phyloP scores from a whole-genome alignment of 1,140 invertebrate genomes.

The Orchestia grillus region DNA sequence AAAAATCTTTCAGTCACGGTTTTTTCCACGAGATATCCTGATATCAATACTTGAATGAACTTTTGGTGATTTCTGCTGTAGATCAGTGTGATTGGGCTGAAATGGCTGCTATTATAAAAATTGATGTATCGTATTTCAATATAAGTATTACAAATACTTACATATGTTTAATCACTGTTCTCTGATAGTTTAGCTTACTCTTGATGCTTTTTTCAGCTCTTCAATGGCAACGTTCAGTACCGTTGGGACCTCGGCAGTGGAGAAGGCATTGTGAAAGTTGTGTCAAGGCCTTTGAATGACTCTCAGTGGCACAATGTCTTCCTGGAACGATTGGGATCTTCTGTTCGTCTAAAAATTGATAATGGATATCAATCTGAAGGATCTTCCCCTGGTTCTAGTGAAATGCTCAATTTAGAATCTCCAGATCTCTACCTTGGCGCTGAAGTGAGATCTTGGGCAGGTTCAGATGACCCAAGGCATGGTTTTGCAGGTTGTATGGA shows the following conservation, averaged over 20 bases:
- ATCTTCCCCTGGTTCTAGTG: slow-evolving; percentile 84
- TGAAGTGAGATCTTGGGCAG: slow-evolving; percentile 76
- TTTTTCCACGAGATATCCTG: neutral
- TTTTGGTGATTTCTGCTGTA: neutral
- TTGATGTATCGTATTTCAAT: neutral
- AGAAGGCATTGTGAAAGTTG: slow-evolving; percentile 86
- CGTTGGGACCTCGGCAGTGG: slow-evolving; percentile 92
- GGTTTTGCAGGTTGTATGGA: slow-evolving; percentile 94
- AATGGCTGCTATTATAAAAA: neutral
- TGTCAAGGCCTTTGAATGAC: slow-evolving; percentile 83
- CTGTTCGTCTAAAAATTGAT: slow-evolving; percentile 84
- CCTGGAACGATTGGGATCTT: slow-evolving; percentile 84
- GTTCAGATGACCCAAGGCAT: slow-evolving; percentile 67
- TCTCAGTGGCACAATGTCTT: slow-evolving; percentile 91
- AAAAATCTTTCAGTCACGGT: neutral
- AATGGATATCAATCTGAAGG: slow-evolving; percentile 82
- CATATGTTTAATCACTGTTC: neutral
- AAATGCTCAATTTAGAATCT: slow-evolving; percentile 87
- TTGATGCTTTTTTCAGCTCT: slow-evolving; percentile 71
- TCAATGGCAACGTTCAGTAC: slow-evolving; percentile 87
- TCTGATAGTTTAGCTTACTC: neutral
- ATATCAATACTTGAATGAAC: neutral
- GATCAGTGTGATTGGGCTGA: neutral
- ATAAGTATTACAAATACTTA: neutral
- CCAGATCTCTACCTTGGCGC: slow-evolving; percentile 89